Conservation (phyloP, 2,797 vertebrate species). For the Sebastes glaucus region DNA sequence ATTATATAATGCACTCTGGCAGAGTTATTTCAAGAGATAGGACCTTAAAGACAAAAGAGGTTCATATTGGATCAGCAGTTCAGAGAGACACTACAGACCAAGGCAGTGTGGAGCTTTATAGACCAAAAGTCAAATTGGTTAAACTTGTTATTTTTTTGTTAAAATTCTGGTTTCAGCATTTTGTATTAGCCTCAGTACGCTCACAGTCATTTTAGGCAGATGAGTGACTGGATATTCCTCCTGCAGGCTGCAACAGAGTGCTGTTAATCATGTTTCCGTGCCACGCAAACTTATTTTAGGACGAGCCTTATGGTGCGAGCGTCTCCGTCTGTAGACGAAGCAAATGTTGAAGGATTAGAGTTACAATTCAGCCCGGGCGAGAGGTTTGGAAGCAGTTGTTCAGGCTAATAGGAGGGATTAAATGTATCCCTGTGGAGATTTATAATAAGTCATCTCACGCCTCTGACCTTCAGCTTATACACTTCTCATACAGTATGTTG, state of each 20-base stretch:
- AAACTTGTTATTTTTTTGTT: background rate
- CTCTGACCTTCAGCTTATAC: slow-evolving; percentile 2
- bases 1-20: too few species aligned
- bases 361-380: background rate
- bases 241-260: background rate
- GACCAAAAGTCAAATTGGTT: background rate
- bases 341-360: slow-evolving; percentile 1
- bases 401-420: background rate
- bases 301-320: background rate
- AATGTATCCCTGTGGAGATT: background rate
- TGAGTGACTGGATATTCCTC: background rate
- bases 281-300: background rate
- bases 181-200: background rate
- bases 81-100: background rate
- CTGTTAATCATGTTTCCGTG: background rate
- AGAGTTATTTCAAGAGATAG: background rate
- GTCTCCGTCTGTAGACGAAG: background rate
- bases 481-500: background rate
- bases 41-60: background rate
- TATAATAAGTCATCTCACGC: background rate
- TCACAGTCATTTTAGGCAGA: background rate
- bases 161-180: background rate
- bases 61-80: background rate
- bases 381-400: background rate
- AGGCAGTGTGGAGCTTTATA: background rate